phyloP scores from a whole-genome alignment of 2,113 vertebrate species.

The Sphyrna mokarran region DNA sequence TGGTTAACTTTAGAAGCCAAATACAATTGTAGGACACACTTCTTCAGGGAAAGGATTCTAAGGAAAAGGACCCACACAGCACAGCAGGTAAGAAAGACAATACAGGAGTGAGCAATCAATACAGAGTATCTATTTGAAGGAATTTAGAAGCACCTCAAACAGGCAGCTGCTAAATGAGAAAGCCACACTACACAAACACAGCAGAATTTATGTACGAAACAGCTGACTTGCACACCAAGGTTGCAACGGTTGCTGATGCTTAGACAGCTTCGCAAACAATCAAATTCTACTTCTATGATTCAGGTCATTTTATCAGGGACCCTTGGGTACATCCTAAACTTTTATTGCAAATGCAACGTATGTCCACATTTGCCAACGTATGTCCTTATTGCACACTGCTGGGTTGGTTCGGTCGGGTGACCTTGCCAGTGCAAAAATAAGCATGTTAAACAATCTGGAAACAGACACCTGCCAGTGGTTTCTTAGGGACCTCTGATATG shows the following conservation, averaged over 20 bases:
- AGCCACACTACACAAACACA: background rate
- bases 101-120: background rate
- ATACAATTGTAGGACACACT: background rate
- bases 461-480: slow-evolving; percentile 14
- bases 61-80: background rate
- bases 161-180: background rate
- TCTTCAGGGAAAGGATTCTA: background rate
- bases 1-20: background rate
- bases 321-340: background rate
- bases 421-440: background rate
- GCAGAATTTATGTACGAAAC: background rate
- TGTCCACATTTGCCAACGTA: background rate
- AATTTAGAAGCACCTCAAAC: background rate
- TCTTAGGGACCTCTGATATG: background rate
- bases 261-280: background rate
- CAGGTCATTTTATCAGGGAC: background rate
- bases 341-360: background rate
- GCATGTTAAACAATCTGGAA: slow-evolving; percentile 18
- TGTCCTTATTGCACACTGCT: background rate
- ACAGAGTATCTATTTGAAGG: background rate
- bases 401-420: background rate
- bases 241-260: too few relatives aligned
- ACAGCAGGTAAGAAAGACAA: background rate
- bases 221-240: background rate
- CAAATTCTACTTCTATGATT: background rate